phyloP scores from a whole-genome alignment of 2,797 vertebrate genomes.

The Tolypeutes matacus region DNA sequence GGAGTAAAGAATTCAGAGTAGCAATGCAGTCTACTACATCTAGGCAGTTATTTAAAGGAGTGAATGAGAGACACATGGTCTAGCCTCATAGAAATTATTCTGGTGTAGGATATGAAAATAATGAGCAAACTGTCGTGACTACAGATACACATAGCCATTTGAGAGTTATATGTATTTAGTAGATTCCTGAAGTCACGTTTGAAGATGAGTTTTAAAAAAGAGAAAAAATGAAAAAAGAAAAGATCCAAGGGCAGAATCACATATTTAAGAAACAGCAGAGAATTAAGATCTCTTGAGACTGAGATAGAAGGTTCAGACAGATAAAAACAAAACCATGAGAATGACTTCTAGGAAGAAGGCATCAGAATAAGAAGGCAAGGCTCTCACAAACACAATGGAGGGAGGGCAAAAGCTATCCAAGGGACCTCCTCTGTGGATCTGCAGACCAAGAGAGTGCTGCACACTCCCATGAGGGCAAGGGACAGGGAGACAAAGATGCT shows the following conservation, averaged over 20 bases:
- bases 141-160: background rate
- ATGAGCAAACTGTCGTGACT: background rate
- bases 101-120: background rate
- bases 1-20: background rate
- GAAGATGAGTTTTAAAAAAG: background rate
- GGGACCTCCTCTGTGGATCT: no score
- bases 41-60: background rate
- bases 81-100: background rate
- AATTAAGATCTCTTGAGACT: conserved; percentile 1
- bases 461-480: no score
- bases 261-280: background rate
- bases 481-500: no score
- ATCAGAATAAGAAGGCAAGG: no score
- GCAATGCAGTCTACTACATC: background rate
- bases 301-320: background rate
- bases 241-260: conserved; percentile 17
- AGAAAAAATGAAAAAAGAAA: background rate
- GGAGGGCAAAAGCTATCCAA: no score
- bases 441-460: no score
- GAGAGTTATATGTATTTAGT: background rate
- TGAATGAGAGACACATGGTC: background rate
- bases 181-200: background rate
- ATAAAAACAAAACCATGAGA: background rate
- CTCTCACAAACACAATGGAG: no score
- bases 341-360: background rate